Conservation (phyloP, 2,797 vertebrate genomes). For the Poecilia picta region DNA sequence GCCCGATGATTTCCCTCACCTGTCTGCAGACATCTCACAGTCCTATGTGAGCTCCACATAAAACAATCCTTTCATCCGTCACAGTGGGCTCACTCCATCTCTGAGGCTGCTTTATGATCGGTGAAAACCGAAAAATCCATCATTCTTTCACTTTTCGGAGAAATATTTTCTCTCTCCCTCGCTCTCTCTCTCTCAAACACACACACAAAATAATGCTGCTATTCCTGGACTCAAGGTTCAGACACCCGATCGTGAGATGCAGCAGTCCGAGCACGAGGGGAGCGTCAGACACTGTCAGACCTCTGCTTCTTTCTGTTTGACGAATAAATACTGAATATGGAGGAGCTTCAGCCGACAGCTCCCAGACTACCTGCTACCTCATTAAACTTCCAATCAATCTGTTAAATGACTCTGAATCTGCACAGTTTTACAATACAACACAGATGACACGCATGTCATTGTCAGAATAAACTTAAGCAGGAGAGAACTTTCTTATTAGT, state of each 20-base stretch:
- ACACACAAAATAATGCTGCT: background rate
- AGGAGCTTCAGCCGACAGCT: background rate
- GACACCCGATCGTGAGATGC: background rate
- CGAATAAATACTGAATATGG: background rate
- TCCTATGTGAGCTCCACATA: background rate
- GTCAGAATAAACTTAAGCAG: background rate
- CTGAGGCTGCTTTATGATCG: background rate
- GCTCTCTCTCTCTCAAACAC: background rate
- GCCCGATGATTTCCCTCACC: background rate
- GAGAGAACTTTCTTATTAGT: background rate
- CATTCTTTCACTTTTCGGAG: background rate
- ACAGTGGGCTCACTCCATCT: background rate
- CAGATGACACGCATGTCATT: background rate
- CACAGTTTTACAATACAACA: background rate
- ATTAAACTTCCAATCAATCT: background rate
- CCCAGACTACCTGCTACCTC: background rate
- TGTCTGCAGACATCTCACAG: background rate
- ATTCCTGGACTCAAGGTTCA: background rate
- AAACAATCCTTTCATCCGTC: slow-evolving; percentile 2
- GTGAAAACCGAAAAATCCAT: background rate
- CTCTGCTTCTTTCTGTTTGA: background rate
- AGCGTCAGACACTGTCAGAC: background rate
- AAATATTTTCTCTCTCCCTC: background rate
- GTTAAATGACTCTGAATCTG: background rate
- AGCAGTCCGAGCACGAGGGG: background rate